phyloP scores from a whole-genome alignment of 2,888 invertebrate species.

The Eucera pruinosa region DNA sequence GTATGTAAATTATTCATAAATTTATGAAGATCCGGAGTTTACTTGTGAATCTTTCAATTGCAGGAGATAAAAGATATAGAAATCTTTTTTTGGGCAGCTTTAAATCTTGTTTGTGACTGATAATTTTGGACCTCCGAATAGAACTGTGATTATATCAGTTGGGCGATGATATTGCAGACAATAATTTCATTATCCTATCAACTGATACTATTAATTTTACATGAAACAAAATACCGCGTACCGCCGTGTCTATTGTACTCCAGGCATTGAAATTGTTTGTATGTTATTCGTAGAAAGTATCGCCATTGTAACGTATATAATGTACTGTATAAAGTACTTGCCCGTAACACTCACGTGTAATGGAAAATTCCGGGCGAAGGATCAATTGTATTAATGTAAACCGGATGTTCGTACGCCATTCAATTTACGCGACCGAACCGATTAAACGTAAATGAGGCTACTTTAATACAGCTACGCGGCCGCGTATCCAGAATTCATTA shows the following conservation, averaged over 20 bases:
- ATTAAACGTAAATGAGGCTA: constrained; percentile 41
- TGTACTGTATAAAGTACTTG: not conserved
- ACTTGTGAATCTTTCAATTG: too few species aligned
- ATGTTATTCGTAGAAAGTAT: not conserved
- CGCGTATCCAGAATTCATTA: constrained; percentile 17
- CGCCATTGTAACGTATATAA: not conserved
- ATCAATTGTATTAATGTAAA: constrained; percentile 26
- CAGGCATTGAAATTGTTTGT: not conserved
- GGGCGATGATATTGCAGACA: not conserved
- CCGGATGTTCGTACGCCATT: constrained; percentile 1
- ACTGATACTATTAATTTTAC: not conserved
- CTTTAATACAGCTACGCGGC: constrained; percentile 18
- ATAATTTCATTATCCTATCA: not conserved
- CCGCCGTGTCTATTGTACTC: not conserved
- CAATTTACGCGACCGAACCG: constrained; percentile 6
- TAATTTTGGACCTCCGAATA: not conserved
- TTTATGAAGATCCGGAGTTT: too few species aligned
- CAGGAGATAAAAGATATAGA: too few species aligned
- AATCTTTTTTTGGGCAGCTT: too few species aligned
- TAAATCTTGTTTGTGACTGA: too few species aligned
- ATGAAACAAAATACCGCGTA: not conserved
- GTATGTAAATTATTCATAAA: too few species aligned
- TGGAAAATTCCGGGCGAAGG: not conserved
- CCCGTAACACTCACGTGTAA: not conserved
- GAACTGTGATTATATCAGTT: not conserved